Base-by-base conservation (phyloP, 2,888 invertebrate genomes). In the Eretmocerus hayati region DNA sequence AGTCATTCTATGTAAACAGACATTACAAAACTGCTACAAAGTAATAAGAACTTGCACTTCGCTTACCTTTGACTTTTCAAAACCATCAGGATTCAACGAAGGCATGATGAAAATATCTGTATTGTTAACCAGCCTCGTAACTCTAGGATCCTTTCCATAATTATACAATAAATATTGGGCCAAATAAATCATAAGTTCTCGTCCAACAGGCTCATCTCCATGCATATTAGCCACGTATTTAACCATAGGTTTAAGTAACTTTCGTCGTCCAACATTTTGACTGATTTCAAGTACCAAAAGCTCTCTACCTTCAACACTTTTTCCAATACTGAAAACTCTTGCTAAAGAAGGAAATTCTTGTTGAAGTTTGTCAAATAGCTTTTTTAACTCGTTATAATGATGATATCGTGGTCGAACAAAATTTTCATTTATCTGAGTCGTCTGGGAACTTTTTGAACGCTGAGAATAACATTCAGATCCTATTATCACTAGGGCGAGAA, bases 171-270 rank as follows among this genome's bases (percentile, higher is more conserved):
- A 76, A 72, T 94, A 86, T 59, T 90, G 81, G 0, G 90, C 85
- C 63, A 99, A 75, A 66, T 84, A 86, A 42, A 97, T 75, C 58
- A 91, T 74, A 56, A 94, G 68, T 68, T 94, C 84, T 33, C 93
- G 75, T 0, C 94, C 95, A 19, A 95, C 79, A 2, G 89, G 80
- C 72, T 95, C 95, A 66, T 95, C 94, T 3, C 95, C 95, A 67
- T 96, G 94, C 93, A 96, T 95, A 65, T 95, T 95, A 11, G 87
- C 94, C 50, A 95, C 87, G 74, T 87, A 90, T 67, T 95, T 95
- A 59, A 95, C 86, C 77, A 92, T 90, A 0, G 95, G 95, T 59
- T 88, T 83, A 15, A 80, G 74, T 65, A 81, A 70, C 71, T 78
- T 75, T 62, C 80, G 68, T 59, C 74, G 64, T 47, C 71, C 63